These are phyloP conservation scores for Imbricaverruca yamaguchii DNA, from an alignment of 2,888 invertebrate genomes.

Conservation along the genomic window DNA sequence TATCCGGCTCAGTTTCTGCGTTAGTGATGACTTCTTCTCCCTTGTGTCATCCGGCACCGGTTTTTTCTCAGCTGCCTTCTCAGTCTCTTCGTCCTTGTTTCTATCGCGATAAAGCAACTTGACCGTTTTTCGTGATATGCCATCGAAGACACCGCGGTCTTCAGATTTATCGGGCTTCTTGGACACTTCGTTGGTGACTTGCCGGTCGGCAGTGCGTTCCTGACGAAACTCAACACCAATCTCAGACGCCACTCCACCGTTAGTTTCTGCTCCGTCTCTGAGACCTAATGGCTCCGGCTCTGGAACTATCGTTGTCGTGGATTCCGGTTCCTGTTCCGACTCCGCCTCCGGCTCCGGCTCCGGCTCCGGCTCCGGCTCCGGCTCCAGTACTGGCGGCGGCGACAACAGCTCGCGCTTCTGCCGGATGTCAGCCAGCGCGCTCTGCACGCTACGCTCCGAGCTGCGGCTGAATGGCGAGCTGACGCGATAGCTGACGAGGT, in stretches of 20 bases:
- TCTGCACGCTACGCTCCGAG: constrained; percentile 16
- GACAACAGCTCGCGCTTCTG: constrained; percentile 3
- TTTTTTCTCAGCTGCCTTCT: neutral
- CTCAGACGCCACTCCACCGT: neutral
- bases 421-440: neutral
- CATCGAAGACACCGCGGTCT: neutral
- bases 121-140: neutral
- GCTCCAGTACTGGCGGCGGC: neutral
- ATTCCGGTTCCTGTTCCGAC: neutral
- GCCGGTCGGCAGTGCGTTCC: neutral
- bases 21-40: neutral
- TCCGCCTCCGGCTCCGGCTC: neutral
- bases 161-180: neutral
- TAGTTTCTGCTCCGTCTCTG: neutral
- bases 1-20: neutral
- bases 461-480: neutral
- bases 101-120: neutral
- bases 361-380: neutral
- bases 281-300: neutral
- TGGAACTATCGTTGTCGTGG: neutral
- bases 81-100: neutral
- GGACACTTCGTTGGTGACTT: neutral
- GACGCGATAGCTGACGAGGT: neutral
- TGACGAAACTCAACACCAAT: no score
- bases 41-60: neutral